Conservation (phyloP, 92 coral and sea anemone genomes). For the Palythoa caribaeorum region DNA sequence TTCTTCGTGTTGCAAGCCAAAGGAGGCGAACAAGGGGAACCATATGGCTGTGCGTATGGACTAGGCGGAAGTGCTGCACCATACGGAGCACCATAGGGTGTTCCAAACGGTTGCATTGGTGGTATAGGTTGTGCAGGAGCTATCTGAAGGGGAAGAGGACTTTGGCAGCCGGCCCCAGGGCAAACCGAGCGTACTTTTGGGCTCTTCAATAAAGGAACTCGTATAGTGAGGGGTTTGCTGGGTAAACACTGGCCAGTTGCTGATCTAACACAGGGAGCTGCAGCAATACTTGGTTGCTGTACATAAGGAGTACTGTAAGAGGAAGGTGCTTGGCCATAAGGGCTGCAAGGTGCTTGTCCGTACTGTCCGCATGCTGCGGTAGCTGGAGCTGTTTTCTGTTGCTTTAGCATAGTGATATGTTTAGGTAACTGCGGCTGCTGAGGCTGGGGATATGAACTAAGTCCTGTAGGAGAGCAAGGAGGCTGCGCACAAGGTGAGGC, state of each 20-base stretch:
- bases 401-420: conserved; percentile 31
- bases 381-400: conserved; percentile 41
- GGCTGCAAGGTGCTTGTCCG: conserved; percentile 40
- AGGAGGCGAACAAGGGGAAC: conserved; percentile 39
- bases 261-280: conserved; percentile 44
- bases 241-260: conserved; percentile 21
- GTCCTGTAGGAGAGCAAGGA: conserved; percentile 65
- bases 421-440: conserved; percentile 42
- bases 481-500: conserved; percentile 47
- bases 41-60: conserved; percentile 22
- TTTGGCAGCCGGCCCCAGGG: conserved; percentile 11
- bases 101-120: conserved; percentile 31
- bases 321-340: conserved; percentile 18
- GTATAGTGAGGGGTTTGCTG: conserved; percentile 22
- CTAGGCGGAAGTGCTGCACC: conserved; percentile 17
- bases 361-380: conserved; percentile 39
- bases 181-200: conserved; percentile 41
- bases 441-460: conserved; percentile 49
- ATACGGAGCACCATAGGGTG: conserved; percentile 42
- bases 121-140: conserved; percentile 34
- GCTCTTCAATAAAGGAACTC: conserved; percentile 28
- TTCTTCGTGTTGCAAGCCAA: neutral
- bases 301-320: conserved; percentile 6
- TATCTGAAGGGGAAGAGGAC: conserved; percentile 24
- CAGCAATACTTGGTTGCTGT: conserved; percentile 21